Percentiles rank a stretch among this genome's conserved stretches.
Evolutionary conservation across 1,140 invertebrate species (phyloP).

Genomic region (silkworm (Bombyx mori)): DNA sequence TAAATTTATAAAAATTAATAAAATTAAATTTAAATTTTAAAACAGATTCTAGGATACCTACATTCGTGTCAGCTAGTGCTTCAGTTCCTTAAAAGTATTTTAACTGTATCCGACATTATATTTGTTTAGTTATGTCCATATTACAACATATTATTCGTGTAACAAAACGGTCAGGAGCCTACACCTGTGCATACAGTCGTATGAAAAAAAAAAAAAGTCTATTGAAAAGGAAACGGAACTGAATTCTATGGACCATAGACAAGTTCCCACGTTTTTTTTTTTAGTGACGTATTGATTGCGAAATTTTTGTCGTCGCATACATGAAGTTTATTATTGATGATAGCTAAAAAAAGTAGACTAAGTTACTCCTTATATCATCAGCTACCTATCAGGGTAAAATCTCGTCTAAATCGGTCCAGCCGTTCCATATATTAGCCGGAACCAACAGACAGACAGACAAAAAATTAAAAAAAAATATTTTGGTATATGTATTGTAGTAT

Average conservation of each 20-base stretch:
- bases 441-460: not conserved
- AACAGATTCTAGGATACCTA: no score
- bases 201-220: slow-evolving; percentile 26
- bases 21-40: no score
- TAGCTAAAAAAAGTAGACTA: no score
- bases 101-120: not conserved
- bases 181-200: slow-evolving; percentile 46
- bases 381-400: no score
- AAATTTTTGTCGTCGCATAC: not conserved
- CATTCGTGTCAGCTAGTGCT: no score
- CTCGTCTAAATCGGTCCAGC: no score
- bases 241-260: slow-evolving; percentile 38
- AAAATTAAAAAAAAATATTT: not conserved
- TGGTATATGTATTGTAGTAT: no score
- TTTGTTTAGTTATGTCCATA: slow-evolving; percentile 6
- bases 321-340: no score
- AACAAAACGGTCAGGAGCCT: slow-evolving; percentile 19
- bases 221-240: slow-evolving; percentile 45
- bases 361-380: no score
- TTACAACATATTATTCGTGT: slow-evolving; percentile 7
- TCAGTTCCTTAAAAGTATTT: no score
- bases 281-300: slow-evolving; percentile 1
- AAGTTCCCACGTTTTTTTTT: slow-evolving; percentile 46
- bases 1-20: no score
- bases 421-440: not conserved